Evolutionary conservation across 1,140 invertebrate species (phyloP).

Genomic region (Mesaphorura yosii): DNA sequence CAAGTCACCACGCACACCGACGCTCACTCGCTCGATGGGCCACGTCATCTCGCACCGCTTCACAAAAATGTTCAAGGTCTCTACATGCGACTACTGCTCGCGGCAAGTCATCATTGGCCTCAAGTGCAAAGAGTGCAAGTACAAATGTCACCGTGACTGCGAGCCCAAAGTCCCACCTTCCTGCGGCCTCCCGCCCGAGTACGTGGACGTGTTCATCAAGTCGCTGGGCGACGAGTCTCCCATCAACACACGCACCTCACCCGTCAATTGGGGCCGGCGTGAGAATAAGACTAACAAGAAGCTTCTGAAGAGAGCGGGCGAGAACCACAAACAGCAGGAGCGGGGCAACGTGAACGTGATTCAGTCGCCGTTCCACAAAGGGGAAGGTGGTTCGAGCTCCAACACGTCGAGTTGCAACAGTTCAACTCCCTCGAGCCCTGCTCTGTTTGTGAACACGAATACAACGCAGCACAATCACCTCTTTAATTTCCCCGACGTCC

Average conservation of each 20-base stretch:
- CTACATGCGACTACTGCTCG: slow-evolving; percentile 79
- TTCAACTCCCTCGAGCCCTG: slow-evolving; percentile 88
- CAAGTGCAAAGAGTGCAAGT: slow-evolving; percentile 92
- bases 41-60: slow-evolving; percentile 87
- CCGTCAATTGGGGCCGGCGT: neutral
- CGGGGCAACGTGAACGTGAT: too few relatives aligned
- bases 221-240: slow-evolving; percentile 15
- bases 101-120: slow-evolving; percentile 82
- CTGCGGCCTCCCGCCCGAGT: slow-evolving; percentile 73
- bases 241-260: neutral
- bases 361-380: too few relatives aligned
- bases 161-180: slow-evolving; percentile 79
- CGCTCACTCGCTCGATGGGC: slow-evolving; percentile 58
- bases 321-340: too few relatives aligned
- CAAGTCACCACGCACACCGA: slow-evolving; percentile 58
- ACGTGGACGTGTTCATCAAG: slow-evolving; percentile 55
- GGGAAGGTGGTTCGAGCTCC: slow-evolving; percentile 68
- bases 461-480: slow-evolving; percentile 32
- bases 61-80: slow-evolving; percentile 73
- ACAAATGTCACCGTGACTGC: slow-evolving; percentile 84
- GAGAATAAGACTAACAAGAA: slow-evolving; percentile 45
- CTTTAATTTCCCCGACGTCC: slow-evolving; percentile 24
- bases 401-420: slow-evolving; percentile 92
- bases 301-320: too few relatives aligned
- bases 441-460: slow-evolving; percentile 50